Conservation (phyloP, 2,113 vertebrate genomes). For the Ophiodon elongatus region DNA sequence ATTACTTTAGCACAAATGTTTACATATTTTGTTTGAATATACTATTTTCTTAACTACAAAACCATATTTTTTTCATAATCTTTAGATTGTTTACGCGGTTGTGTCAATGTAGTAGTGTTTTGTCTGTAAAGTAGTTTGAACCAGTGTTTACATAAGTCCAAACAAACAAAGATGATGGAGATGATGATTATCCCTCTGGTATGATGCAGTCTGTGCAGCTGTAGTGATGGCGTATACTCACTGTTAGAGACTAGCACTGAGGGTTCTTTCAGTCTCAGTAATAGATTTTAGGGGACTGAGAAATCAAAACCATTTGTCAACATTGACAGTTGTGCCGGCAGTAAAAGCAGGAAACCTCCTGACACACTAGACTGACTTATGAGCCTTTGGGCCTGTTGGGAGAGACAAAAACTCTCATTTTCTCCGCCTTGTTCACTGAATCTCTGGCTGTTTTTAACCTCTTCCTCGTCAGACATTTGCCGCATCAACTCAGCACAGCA, state of each 20-base stretch:
- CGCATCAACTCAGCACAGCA: not conserved
- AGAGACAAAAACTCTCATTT: constrained; percentile 28
- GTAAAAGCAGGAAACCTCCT: constrained; percentile 49
- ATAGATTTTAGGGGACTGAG: constrained; percentile 53
- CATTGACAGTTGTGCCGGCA: constrained; percentile 53
- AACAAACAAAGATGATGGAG: constrained; percentile 14
- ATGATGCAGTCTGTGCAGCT: not conserved
- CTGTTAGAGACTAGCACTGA: constrained; percentile 15
- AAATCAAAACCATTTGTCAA: constrained; percentile 71
- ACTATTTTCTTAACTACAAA: not conserved
- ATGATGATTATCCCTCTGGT: not conserved
- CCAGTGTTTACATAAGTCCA: not conserved
- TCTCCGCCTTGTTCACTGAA: constrained; percentile 15
- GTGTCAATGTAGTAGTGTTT: not conserved
- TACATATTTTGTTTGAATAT: not conserved
- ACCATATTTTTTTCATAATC: not conserved
- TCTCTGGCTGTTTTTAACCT: constrained; percentile 32
- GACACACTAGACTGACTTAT: constrained; percentile 62
- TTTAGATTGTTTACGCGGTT: not conserved
- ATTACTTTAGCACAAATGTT: too few species aligned
- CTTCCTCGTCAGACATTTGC: not conserved
- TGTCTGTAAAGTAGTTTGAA: not conserved
- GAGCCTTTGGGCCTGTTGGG: constrained; percentile 52
- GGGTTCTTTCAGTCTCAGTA: constrained; percentile 31
- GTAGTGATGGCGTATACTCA: constrained; percentile 5